Conservation (phyloP, 2,797 vertebrate species). For the Hoplostethus atlanticus region DNA sequence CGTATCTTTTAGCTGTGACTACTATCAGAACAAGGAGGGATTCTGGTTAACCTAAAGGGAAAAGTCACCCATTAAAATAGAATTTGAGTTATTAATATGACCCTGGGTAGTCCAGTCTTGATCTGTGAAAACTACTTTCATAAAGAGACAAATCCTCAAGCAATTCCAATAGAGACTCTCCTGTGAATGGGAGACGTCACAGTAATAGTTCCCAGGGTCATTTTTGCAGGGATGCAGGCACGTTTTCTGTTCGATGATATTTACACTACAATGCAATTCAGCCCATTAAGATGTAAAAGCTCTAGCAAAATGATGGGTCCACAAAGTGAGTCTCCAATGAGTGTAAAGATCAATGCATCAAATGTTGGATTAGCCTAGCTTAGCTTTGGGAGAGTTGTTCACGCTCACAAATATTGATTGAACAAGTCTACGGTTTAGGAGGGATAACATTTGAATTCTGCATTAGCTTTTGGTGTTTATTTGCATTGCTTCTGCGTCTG, state of each 20-base stretch:
- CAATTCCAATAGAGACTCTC: not conserved
- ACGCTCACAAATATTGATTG: not conserved
- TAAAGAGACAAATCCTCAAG: not conserved
- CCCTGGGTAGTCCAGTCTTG: not conserved
- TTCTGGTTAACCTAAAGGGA: too few relatives aligned
- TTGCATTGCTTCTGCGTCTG: not conserved
- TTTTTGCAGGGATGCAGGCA: not conserved
- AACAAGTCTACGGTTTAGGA: not conserved
- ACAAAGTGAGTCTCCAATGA: not conserved
- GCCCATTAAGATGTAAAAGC: not conserved
- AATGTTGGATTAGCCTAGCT: not conserved
- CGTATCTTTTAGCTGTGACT: too few relatives aligned
- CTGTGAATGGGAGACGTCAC: not conserved
- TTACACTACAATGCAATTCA: not conserved
- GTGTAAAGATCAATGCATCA: not conserved
- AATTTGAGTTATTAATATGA: not conserved
- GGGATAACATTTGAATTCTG: not conserved
- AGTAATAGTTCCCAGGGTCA: not conserved
- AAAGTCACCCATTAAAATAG: not conserved
- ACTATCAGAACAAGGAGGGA: too few relatives aligned
- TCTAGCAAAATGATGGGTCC: not conserved
- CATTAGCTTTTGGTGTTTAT: not conserved
- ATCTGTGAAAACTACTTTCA: not conserved
- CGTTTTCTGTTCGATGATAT: not conserved
- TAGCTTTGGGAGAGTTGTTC: not conserved